These are phyloP conservation scores for Psylliodes chrysocephalus DNA, from an alignment of 2,888 invertebrate genomes.

Conservation along the genomic window DNA sequence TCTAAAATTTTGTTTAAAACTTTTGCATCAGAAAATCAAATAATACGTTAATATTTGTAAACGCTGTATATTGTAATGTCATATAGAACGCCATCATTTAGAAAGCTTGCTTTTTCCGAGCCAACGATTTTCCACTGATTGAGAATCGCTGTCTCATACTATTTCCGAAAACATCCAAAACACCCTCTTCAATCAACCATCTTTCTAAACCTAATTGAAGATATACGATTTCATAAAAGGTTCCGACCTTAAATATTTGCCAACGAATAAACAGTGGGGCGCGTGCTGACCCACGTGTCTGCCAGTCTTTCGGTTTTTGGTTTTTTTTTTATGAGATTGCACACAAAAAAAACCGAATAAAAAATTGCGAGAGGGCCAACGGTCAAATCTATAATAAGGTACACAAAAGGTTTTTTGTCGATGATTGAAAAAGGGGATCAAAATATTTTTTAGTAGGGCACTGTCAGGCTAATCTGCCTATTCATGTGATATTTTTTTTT, in stretches of 20 bases:
- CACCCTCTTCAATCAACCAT: neutral
- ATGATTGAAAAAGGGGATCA: conserved; percentile 52
- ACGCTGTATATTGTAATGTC: no score
- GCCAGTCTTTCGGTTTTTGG: conserved; percentile 33
- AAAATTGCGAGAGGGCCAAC: conserved; percentile 58
- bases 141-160: no score
- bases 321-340: conserved; percentile 36
- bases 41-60: no score
- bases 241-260: conserved; percentile 49
- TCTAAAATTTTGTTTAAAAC: no score
- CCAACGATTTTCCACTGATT: no score
- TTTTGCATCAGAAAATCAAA: no score
- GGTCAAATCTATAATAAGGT: conserved; percentile 56
- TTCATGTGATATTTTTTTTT: conserved; percentile 48
- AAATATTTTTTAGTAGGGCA: conserved; percentile 56
- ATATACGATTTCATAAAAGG: conserved; percentile 25
- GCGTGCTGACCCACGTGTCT: conserved; percentile 40
- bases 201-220: conserved; percentile 13
- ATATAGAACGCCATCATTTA: no score
- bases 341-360: conserved; percentile 49
- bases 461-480: conserved; percentile 56
- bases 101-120: no score
- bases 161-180: no score
- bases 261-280: conserved; percentile 39
- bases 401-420: conserved; percentile 53